These are phyloP conservation scores for Noctua fimbriata DNA, from an alignment of 2,888 invertebrate genomes.

Conservation along the genomic window DNA sequence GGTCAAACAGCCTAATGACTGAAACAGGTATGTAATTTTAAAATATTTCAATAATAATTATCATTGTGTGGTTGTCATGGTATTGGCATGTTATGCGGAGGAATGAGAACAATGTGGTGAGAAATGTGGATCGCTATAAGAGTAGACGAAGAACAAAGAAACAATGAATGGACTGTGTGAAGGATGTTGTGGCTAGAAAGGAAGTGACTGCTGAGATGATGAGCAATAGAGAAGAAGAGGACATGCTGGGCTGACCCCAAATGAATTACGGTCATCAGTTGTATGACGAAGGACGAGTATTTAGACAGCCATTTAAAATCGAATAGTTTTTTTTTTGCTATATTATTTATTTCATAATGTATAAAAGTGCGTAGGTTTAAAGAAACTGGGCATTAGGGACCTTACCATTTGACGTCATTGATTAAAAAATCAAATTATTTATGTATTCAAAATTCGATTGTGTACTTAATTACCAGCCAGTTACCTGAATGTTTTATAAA, in stretches of 20 bases:
- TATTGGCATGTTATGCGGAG: background rate
- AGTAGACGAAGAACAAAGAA: background rate
- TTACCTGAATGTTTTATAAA: slow-evolving; percentile 1
- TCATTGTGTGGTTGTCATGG: background rate
- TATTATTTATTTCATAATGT: background rate
- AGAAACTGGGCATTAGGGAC: background rate
- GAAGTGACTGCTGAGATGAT: background rate
- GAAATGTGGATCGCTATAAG: background rate
- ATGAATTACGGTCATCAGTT: background rate
- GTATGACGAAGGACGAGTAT: background rate
- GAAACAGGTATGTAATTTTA: background rate
- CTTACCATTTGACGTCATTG: background rate
- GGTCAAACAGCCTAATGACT: background rate
- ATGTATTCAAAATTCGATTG: slow-evolving; percentile 6
- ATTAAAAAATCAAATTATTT: background rate
- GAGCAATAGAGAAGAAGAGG: background rate
- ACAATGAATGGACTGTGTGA: background rate
- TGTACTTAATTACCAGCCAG: background rate
- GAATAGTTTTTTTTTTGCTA: background rate
- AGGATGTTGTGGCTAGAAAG: background rate
- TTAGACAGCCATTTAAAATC: background rate
- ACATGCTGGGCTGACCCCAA: background rate
- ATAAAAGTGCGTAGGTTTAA: background rate
- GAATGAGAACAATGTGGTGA: background rate
- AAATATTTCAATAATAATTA: background rate